These are phyloP conservation scores for Chloroceryle amazona DNA, from an alignment of 2,797 vertebrate species.

Conservation along the genomic window DNA sequence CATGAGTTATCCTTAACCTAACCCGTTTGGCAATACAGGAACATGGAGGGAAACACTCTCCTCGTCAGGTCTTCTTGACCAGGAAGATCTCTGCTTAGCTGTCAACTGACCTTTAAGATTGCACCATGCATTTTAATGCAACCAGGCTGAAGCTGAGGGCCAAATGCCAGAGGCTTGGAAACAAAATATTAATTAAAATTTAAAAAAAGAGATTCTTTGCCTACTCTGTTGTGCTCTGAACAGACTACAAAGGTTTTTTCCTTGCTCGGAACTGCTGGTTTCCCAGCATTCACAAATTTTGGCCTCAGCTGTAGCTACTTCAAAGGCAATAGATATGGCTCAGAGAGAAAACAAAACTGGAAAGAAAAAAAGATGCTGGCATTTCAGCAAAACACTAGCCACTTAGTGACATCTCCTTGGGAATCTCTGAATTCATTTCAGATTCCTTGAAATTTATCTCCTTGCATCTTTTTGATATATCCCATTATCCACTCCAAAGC, in stretches of 20 bases:
- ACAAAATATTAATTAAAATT: constrained; percentile 4
- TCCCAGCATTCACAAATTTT: constrained; percentile 46
- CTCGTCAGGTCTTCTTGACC: not conserved
- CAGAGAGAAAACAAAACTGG: constrained; percentile 47
- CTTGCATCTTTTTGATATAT: constrained; percentile 10
- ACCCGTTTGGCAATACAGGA: not conserved
- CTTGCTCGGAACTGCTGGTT: constrained; percentile 48
- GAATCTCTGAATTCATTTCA: not conserved
- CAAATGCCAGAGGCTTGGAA: constrained; percentile 51
- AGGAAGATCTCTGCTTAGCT: not conserved
- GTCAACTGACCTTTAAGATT: not conserved
- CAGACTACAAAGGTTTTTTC: constrained; percentile 56
- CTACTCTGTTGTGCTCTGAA: constrained; percentile 18
- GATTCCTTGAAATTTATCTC: constrained; percentile 23
- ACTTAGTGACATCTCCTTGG: not conserved
- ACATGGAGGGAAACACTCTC: accelerated
- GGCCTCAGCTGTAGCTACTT: constrained; percentile 48
- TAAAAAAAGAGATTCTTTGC: not conserved
- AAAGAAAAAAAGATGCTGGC: not conserved
- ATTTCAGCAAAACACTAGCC: constrained; percentile 29
- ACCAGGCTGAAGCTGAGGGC: constrained; percentile 3
- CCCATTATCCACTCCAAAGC: not conserved
- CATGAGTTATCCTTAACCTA: not conserved
- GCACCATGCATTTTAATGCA: not conserved
- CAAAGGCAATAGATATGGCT: constrained; percentile 61